A percentile compares a stretch with the other conserved stretches of the same genome.
These are phyloP conservation scores for Nasonovia ribisnigri DNA, from an alignment of 2,888 invertebrate genomes.

Conservation along the genomic window DNA sequence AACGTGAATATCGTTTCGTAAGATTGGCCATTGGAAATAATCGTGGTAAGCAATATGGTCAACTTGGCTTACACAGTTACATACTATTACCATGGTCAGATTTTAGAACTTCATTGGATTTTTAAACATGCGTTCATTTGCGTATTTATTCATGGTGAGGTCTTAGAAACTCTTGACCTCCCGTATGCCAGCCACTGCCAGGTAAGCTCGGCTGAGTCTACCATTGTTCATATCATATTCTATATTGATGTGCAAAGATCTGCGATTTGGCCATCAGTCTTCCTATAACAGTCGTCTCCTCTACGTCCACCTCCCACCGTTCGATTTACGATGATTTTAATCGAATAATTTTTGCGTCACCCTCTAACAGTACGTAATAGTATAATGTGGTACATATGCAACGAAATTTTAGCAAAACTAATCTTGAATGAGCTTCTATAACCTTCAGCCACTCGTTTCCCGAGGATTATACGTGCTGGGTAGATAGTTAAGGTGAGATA, in stretches of 20 bases:
- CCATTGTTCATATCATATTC: background rate
- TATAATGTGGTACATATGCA: background rate
- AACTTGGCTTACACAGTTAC: background rate
- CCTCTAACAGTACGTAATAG: background rate
- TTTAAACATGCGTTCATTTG: background rate
- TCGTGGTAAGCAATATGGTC: background rate
- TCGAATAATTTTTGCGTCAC: background rate
- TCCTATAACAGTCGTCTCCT: background rate
- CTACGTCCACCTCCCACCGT: background rate
- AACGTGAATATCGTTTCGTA: background rate
- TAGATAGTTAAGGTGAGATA: background rate
- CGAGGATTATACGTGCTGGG: background rate
- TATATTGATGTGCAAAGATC: background rate
- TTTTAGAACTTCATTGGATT: background rate
- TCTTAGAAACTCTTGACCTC: background rate
- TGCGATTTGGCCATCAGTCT: background rate
- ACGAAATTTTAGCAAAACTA: background rate
- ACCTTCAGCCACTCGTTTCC: background rate
- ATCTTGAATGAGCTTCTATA: background rate
- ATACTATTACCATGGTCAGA: background rate
- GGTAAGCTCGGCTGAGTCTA: background rate
- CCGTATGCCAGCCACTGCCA: background rate
- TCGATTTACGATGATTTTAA: background rate
- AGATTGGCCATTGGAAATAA: background rate
- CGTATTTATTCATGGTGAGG: background rate